Evolutionary conservation across 2,888 invertebrate genomes (phyloP).

Genomic region (Tipula vernalis): DNA sequence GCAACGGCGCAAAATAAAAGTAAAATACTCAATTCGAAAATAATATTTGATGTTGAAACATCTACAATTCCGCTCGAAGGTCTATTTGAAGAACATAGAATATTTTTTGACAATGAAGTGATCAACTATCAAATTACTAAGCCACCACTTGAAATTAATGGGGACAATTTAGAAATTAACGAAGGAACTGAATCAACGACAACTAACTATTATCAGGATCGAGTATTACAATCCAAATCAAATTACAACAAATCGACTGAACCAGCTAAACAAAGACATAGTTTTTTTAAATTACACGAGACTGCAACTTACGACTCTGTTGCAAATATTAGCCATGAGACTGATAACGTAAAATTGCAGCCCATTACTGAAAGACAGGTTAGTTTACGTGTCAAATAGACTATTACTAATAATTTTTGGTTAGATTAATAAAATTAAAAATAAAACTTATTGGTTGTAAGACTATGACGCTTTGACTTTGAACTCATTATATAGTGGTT

Average conservation of each 20-base stretch:
- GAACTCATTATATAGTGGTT: too few species aligned
- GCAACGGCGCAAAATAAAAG: conserved; percentile 26
- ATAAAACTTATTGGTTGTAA: background rate
- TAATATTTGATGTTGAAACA: conserved; percentile 38
- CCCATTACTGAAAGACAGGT: background rate
- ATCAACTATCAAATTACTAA: background rate
- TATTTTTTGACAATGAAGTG: background rate
- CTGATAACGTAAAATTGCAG: background rate
- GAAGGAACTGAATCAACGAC: background rate
- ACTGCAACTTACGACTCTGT: background rate
- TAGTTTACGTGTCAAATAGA: background rate
- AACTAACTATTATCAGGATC: background rate
- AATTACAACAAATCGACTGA: background rate
- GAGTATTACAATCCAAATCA: background rate
- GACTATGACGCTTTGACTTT: too few species aligned
- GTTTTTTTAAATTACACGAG: background rate
- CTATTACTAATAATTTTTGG: background rate
- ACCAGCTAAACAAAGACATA: background rate
- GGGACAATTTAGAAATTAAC: background rate
- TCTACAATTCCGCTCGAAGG: conserved; percentile 56
- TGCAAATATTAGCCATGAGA: background rate
- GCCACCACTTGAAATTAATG: background rate
- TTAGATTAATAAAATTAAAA: background rate
- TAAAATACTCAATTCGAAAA: conserved; percentile 34
- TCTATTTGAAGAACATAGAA: conserved; percentile 35